Percentiles rank a stretch among this genome's conserved stretches.
phyloP scores from a whole-genome alignment of 2,113 vertebrate genomes.

The Mustelus asterias region DNA sequence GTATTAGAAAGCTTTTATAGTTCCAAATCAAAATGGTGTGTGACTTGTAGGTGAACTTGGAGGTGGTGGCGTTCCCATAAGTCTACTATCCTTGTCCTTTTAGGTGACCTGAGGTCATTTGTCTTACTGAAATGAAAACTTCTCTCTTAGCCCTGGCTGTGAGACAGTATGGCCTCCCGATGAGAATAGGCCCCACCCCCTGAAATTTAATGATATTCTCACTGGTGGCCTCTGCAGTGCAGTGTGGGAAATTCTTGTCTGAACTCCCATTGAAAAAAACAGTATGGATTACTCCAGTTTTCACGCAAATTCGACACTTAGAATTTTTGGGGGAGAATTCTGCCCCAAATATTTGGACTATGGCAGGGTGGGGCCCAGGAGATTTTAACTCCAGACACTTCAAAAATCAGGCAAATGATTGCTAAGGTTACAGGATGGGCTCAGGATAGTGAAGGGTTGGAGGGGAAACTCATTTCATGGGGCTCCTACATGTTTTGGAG shows the following conservation, averaged over 20 bases:
- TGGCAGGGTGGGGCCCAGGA: background rate
- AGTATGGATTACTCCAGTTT: too few relatives aligned
- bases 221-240: too few relatives aligned
- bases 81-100: too few relatives aligned
- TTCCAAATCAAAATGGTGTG: background rate
- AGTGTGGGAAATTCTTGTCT: too few relatives aligned
- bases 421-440: background rate
- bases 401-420: background rate
- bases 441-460: background rate
- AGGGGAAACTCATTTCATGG: background rate
- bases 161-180: background rate
- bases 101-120: too few relatives aligned
- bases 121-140: background rate
- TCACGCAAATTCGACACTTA: too few relatives aligned
- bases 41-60: too few relatives aligned
- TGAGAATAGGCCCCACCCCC: too few relatives aligned
- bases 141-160: background rate
- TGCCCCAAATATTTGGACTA: too few relatives aligned
- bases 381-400: background rate
- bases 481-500: background rate
- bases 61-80: background rate
- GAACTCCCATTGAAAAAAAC: too few relatives aligned
- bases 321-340: too few relatives aligned
- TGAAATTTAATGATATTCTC: too few relatives aligned
- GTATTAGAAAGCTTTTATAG: background rate